Evolutionary conservation across 64 coral and sea anemone genomes (phyloP).

Genomic region (Platygyra sinensis): DNA sequence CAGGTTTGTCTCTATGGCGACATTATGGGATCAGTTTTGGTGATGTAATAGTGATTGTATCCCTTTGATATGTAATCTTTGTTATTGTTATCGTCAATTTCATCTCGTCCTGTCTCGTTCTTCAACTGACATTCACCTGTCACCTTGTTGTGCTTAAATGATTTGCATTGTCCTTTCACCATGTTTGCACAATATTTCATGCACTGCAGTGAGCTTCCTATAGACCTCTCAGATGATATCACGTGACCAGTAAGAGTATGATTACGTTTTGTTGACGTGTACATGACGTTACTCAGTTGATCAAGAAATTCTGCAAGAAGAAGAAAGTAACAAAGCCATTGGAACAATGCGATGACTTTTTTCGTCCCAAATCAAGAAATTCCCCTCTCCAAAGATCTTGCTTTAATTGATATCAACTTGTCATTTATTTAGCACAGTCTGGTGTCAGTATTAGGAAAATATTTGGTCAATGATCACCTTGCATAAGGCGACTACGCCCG

Average conservation of each 20-base stretch:
- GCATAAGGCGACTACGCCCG: too few relatives aligned
- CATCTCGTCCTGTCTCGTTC: neutral
- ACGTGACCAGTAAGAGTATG: neutral
- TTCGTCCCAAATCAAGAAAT: too few relatives aligned
- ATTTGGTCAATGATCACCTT: too few relatives aligned
- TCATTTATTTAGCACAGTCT: too few relatives aligned
- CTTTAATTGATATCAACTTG: too few relatives aligned
- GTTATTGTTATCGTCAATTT: neutral
- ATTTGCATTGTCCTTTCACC: neutral
- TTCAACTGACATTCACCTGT: neutral
- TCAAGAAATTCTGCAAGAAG: neutral
- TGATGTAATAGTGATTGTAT: neutral
- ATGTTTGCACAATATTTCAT: neutral
- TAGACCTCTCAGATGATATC: neutral
- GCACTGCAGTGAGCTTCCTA: neutral
- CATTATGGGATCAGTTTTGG: neutral
- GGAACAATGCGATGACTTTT: too few relatives aligned
- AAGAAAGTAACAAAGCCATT: too few relatives aligned
- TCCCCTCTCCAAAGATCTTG: too few relatives aligned
- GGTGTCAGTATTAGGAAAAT: too few relatives aligned
- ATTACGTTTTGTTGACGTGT: neutral
- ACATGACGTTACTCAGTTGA: neutral
- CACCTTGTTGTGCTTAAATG: neutral
- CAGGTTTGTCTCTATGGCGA: neutral
- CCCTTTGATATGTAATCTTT: neutral